These are phyloP conservation scores for Choristoneura fumiferana DNA, from an alignment of 1,140 invertebrate species.

Conservation along the genomic window DNA sequence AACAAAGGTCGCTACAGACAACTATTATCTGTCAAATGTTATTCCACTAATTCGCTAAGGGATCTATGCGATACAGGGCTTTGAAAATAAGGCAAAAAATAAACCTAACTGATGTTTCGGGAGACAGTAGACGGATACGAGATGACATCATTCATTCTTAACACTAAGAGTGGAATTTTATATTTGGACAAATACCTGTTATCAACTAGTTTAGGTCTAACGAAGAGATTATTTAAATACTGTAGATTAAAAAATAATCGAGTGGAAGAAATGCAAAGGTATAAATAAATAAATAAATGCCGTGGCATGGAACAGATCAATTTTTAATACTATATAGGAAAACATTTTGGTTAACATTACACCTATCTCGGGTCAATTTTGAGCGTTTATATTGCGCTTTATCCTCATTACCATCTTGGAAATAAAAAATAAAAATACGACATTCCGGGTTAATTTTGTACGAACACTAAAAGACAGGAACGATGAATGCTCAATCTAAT, in stretches of 20 bases:
- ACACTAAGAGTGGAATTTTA: conserved; percentile 49
- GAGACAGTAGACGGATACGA: conserved; percentile 53
- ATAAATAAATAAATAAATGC: background rate
- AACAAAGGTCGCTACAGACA: conserved; percentile 18
- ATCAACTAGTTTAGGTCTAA: conserved; percentile 8
- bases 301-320: conserved; percentile 4
- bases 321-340: conserved; percentile 7
- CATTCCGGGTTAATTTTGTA: too few relatives aligned
- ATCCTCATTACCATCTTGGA: too few relatives aligned
- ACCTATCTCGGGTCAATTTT: background rate
- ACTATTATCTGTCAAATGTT: conserved; percentile 44
- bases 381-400: too few relatives aligned
- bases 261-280: conserved; percentile 25
- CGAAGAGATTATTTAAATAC: conserved; percentile 9
- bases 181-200: conserved; percentile 20
- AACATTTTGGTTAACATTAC: conserved; percentile 14
- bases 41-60: conserved; percentile 70
- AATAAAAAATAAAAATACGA: too few relatives aligned
- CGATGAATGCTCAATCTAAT: too few relatives aligned
- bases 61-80: conserved; percentile 68
- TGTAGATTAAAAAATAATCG: conserved; percentile 27
- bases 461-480: too few relatives aligned
- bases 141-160: conserved; percentile 37
- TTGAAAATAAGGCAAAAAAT: conserved; percentile 33
- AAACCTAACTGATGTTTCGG: conserved; percentile 32